These are phyloP conservation scores for Cossypha polioptera DNA, from an alignment of 2,797 vertebrate species.

Conservation along the genomic window DNA sequence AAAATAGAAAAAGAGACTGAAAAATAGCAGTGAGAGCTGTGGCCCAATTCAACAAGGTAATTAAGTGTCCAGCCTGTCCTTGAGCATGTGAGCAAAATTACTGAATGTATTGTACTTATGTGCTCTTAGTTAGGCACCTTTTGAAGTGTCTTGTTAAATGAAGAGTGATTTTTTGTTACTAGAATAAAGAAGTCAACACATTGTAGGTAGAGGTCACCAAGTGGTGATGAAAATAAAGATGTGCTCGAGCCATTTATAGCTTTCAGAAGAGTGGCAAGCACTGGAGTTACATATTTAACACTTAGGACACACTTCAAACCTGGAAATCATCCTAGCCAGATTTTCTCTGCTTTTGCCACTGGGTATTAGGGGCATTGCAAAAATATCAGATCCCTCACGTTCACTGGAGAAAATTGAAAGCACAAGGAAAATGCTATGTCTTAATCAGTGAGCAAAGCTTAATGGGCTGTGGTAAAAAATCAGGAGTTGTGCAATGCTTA, in stretches of 20 bases:
- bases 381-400: not conserved
- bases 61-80: not conserved
- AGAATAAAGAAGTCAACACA: slow-evolving; percentile 7
- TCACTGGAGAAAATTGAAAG: slow-evolving; percentile 25
- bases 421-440: slow-evolving; percentile 25
- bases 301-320: not conserved
- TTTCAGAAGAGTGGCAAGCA: not conserved
- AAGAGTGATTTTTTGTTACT: not conserved
- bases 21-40: slow-evolving; percentile 27
- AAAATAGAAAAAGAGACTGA: not conserved
- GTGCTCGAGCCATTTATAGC: not conserved
- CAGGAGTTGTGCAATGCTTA: slow-evolving; percentile 41
- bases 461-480: slow-evolving; percentile 64
- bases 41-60: slow-evolving; percentile 40
- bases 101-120: not conserved
- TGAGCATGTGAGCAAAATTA: slow-evolving; percentile 34
- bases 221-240: not conserved
- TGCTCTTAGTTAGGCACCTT: not conserved
- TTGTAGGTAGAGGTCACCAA: slow-evolving; percentile 4
- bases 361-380: not conserved
- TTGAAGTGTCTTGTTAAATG: slow-evolving; percentile 25
- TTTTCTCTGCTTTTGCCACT: not conserved
- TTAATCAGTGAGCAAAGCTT: slow-evolving; percentile 47
- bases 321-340: not conserved
- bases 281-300: not conserved